Conservation (phyloP, 2,888 invertebrate genomes). For the Cheiracanthium punctorium region DNA sequence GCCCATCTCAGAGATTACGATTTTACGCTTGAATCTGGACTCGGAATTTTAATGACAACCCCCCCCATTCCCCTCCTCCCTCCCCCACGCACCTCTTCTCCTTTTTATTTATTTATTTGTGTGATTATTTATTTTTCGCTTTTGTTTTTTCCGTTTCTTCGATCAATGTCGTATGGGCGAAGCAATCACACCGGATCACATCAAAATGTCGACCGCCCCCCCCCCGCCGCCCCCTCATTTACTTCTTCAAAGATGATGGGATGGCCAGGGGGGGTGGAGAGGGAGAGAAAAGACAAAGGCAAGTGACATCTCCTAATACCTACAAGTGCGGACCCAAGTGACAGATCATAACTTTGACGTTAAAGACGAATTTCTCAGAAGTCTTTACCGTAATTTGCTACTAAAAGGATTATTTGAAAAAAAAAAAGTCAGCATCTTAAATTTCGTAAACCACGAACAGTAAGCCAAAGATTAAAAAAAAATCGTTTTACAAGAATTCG, state of each 20-base stretch:
- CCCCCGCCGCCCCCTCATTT: conserved; percentile 23
- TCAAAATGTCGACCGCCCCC: conserved; percentile 18
- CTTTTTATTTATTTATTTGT: not conserved
- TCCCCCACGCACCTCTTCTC: too few relatives aligned
- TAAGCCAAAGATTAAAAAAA: too few relatives aligned
- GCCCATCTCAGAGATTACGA: conserved; percentile 35
- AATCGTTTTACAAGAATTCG: too few relatives aligned
- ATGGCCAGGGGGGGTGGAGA: too few relatives aligned
- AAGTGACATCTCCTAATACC: not conserved
- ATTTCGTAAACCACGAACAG: too few relatives aligned
- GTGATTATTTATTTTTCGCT: too few relatives aligned
- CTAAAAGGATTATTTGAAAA: too few relatives aligned
- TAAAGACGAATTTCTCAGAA: too few relatives aligned
- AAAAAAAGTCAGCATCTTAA: too few relatives aligned
- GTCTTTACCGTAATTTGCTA: too few relatives aligned
- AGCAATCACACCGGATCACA: conserved; percentile 50
- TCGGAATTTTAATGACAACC: conserved; percentile 62
- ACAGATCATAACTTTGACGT: not conserved
- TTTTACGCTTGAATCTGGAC: conserved; percentile 60
- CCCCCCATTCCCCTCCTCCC: not conserved
- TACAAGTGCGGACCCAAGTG: not conserved
- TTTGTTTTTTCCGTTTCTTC: too few relatives aligned
- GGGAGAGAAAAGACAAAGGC: not conserved
- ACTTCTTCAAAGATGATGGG: conserved; percentile 9
- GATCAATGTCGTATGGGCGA: conserved; percentile 16